Evolutionary conservation across 2,888 invertebrate genomes (phyloP), one percentile per base, ranked within the genome.

Genomic region (Drosophila merina): DNA sequence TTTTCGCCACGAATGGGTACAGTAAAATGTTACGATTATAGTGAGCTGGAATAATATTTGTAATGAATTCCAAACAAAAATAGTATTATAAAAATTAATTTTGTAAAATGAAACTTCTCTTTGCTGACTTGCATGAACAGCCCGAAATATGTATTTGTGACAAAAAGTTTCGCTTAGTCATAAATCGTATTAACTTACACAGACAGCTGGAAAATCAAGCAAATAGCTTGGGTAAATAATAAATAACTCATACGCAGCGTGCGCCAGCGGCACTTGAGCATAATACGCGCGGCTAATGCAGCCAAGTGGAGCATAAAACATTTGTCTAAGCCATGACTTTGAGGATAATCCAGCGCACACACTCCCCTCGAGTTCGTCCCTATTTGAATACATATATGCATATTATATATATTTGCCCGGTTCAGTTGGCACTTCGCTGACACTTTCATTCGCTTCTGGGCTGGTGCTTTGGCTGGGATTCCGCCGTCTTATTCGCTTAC

Each of bases 241-340:
- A 81, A 77, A 83, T 86, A 76, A 64, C 80, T 86, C 77, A 79
- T 77, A 74, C 74, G 80, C 84, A 80, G 76, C 60, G 44, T 77
- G 47, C 55, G 69, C 60, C 74, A 49, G 49, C 12, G 62, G 44
- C 71, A 73, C 58, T 79, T 75, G 52, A 75, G 48, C 51, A 54
- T 54, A 73, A 58, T 68, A 64, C 48, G 68, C 75, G 48, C 26
- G 49, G 66, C 67, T 60, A 77, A 79, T 85, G 57, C 55, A 54
- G 54, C 48, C 74, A 83, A 83, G 72, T 85, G 68, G 52, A 69
- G 75, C 71, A 72, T 52, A 74, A 57, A 81, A 58, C 60, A 70
- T 77, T 77, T 77, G 59, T 54, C 58, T 60, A 72, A 62, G 54
- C 57, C 69, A 59, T 72, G 73, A 72, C 73, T 72, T 72, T 72